A percentile compares a stretch with the other conserved stretches of the same genome.
These are phyloP conservation scores for Calcarius ornatus DNA, from an alignment of 2,113 vertebrate species.

Conservation along the genomic window DNA sequence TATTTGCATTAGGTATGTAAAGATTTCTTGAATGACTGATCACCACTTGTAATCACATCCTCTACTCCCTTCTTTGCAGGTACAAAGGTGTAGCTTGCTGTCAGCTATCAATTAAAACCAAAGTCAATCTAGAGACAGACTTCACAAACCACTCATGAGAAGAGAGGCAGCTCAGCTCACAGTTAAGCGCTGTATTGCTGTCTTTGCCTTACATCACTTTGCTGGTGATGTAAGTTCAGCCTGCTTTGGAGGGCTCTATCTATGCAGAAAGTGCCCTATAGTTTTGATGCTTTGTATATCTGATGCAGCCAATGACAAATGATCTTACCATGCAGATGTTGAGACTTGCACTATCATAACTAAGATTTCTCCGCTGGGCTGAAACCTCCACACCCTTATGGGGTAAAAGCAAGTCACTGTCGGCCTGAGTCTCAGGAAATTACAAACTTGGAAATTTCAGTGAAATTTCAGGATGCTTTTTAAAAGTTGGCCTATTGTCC, in stretches of 20 bases:
- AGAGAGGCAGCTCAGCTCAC: background rate
- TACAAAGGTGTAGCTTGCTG: background rate
- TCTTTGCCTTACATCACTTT: background rate
- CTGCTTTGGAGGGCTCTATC: background rate
- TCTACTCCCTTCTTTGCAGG: background rate
- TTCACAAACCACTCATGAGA: background rate
- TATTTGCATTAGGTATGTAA: slow-evolving; percentile 85
- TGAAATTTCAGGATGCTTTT: background rate
- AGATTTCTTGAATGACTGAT: background rate
- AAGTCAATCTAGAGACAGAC: background rate
- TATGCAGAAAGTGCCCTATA: background rate
- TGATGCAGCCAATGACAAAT: background rate
- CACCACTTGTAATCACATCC: background rate
- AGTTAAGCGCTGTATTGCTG: background rate
- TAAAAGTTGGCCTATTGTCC: background rate
- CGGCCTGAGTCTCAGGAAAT: background rate
- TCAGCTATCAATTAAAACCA: background rate
- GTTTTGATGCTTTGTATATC: background rate
- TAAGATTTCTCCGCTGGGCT: background rate
- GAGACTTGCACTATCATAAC: background rate
- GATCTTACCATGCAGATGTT: background rate
- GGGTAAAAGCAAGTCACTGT: background rate
- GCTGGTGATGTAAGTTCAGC: background rate
- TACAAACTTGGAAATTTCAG: background rate
- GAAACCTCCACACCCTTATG: background rate